These are phyloP conservation scores for Galerucella pusilla DNA, from an alignment of 2,888 invertebrate species.

Conservation along the genomic window DNA sequence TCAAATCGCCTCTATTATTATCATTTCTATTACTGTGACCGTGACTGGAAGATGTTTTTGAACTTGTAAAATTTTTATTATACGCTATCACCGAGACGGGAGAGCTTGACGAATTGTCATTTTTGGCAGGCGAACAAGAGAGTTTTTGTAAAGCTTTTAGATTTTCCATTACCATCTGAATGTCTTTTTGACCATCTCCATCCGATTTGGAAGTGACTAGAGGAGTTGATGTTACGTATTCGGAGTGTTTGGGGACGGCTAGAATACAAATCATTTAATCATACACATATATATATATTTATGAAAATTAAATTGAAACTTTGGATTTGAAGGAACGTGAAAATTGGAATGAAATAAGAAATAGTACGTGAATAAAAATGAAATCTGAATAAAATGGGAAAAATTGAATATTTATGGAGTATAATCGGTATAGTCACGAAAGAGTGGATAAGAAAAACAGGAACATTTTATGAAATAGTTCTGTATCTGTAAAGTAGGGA, in stretches of 20 bases:
- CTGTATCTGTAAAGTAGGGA: too few relatives aligned
- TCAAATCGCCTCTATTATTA: conserved; percentile 43
- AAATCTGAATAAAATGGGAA: too few relatives aligned
- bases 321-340: too few relatives aligned
- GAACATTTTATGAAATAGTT: too few relatives aligned
- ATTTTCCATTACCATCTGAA: conserved; percentile 66
- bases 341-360: too few relatives aligned
- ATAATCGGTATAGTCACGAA: too few relatives aligned
- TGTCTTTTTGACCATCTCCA: conserved; percentile 58
- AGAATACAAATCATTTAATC: neutral
- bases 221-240: conserved; percentile 17
- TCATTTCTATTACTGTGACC: conserved; percentile 27
- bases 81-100: conserved; percentile 63
- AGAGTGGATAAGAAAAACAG: too few relatives aligned
- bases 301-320: too few relatives aligned
- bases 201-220: conserved; percentile 46
- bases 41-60: conserved; percentile 35
- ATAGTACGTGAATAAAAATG: too few relatives aligned
- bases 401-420: too few relatives aligned
- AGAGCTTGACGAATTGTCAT: conserved; percentile 56
- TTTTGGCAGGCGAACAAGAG: conserved; percentile 58
- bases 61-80: conserved; percentile 59
- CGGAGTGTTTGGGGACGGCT: conserved; percentile 1
- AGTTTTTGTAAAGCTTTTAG: conserved; percentile 65
- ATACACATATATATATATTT: too few relatives aligned